Base-by-base conservation (phyloP, 2,888 invertebrate genomes). In the Lasiommata megera region DNA sequence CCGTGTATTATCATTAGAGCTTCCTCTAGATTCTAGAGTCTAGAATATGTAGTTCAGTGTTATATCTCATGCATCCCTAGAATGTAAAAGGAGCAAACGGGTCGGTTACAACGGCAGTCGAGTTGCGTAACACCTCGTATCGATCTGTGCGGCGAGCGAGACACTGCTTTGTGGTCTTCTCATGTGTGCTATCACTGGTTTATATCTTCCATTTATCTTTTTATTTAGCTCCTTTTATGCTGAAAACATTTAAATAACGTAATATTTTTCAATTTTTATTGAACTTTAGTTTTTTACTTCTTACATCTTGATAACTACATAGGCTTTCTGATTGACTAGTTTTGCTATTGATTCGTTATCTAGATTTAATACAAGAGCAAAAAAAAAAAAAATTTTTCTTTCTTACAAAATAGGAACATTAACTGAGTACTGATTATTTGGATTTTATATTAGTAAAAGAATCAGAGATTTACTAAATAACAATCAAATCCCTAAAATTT, bases 81-180 rank as follows among this genome's bases (percentile, higher is more conserved):
- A 63, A 64, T 62, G 57, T 60, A 63, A 65, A 72, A 67, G 69
- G 71, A 71, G 67, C 69, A 67, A 55, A 69, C 68, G 61, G 73
- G 74, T 74, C 62, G 71, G 72, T 75, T 76, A 74, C 77, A 79
- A 79, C 83, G 84, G 82, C 82, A 79, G 80, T 74, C 73, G 76
- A 75, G 82, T 90, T 90, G 89, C 90, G 89, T 90, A 90, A 90
- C 89, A 79, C 72, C 62, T 69, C 74, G 82, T 88, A 90, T 90
- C 80, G 90, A 90, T 90, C 87, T 77, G 79, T 78, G 81, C 80
- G 76, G 74, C 76, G 80, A 74, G 74, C 72, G 79, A 76, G 78
- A 82, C 78, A 80, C 73, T 67, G 73, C 72, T 73, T 70, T 71
- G 70, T 75, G 76, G 73, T 77, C 73, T 75, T 51, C 61, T 62